Conservation (phyloP, 2,888 invertebrate species). For the Cryptocheilus praepositus region DNA sequence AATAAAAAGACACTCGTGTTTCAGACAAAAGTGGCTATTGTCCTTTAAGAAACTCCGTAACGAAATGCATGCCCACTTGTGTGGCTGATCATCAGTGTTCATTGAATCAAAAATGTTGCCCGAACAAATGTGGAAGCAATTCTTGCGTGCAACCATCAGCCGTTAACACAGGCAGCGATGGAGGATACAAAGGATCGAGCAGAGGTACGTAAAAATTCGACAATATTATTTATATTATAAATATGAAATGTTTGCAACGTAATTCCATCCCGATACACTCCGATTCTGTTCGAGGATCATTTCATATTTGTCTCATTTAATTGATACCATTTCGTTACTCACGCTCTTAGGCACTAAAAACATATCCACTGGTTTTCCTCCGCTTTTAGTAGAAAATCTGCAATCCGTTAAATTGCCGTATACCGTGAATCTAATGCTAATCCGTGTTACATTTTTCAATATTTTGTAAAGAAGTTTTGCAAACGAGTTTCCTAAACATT, state of each 20-base stretch:
- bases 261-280: too few species aligned
- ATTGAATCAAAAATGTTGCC: constrained; percentile 82
- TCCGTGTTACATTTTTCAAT: background rate
- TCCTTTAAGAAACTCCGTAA: constrained; percentile 81
- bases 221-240: constrained; percentile 12
- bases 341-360: too few species aligned
- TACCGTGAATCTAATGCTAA: too few species aligned
- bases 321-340: constrained; percentile 43
- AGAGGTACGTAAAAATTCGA: too few species aligned
- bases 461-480: constrained; percentile 2
- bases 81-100: constrained; percentile 81
- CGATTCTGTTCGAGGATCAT: too few species aligned
- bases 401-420: too few species aligned
- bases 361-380: too few species aligned
- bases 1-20: too few species aligned
- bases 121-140: constrained; percentile 82
- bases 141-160: constrained; percentile 79
- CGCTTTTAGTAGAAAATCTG: too few species aligned
- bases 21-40: constrained; percentile 76
- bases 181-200: constrained; percentile 71
- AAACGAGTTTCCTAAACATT: background rate
- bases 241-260: too few species aligned
- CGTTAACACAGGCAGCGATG: constrained; percentile 58
- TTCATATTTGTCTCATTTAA: constrained; percentile 48
- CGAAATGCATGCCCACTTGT: constrained; percentile 83